A percentile compares a stretch with the other conserved stretches of the same genome.
These are phyloP conservation scores for Antidorcas marsupialis DNA, from an alignment of 2,113 vertebrate genomes.

Conservation along the genomic window DNA sequence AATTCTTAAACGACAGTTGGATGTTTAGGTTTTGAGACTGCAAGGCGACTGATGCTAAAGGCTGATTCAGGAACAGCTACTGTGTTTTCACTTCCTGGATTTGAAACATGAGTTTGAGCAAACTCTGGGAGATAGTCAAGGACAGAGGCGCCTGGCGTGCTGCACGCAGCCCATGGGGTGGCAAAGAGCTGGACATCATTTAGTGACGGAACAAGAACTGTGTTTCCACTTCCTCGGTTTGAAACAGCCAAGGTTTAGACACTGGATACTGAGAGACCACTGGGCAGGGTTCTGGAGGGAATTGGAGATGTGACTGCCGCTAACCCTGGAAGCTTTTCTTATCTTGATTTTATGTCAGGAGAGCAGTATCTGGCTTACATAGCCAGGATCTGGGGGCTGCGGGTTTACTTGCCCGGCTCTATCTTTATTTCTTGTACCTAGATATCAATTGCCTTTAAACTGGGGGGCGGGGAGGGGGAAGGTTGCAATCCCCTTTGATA, in stretches of 20 bases:
- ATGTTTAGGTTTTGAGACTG: not conserved
- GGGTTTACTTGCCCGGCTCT: constrained; percentile 67
- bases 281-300: not conserved
- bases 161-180: not conserved
- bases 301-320: not conserved
- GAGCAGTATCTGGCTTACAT: constrained; percentile 55
- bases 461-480: not conserved
- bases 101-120: not conserved
- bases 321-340: not conserved
- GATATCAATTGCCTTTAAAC: constrained; percentile 76
- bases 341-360: constrained; percentile 30
- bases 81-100: not conserved
- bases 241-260: not conserved
- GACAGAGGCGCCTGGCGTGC: not conserved
- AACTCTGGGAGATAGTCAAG: not conserved
- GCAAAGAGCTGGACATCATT: not conserved
- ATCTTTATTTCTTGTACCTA: constrained; percentile 78
- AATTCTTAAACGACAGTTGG: not conserved
- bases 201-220: accelerated
- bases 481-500: constrained; percentile 77
- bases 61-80: not conserved
- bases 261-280: not conserved
- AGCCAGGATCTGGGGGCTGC: constrained; percentile 41
- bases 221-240: not conserved
- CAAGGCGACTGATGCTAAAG: not conserved